Percentiles rank a stretch among this genome's conserved stretches.
Evolutionary conservation across 2,888 invertebrate genomes (phyloP).

Genomic region (Leptogaster cylindrica): DNA sequence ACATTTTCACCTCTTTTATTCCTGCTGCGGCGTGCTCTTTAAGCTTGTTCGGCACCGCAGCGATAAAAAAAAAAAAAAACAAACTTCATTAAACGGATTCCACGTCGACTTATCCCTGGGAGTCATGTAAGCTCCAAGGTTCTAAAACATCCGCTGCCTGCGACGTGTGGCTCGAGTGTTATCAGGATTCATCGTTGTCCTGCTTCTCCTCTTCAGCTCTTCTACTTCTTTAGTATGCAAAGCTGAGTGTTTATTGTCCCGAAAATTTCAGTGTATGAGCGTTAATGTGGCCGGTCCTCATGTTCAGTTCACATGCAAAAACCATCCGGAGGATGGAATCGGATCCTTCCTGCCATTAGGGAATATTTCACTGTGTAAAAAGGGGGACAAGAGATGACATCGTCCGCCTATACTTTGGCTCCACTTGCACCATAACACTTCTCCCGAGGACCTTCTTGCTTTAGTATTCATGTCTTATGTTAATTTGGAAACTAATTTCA

Average conservation of each 20-base stretch:
- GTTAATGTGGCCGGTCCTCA: constrained; percentile 30
- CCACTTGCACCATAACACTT: constrained; percentile 26
- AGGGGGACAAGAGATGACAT: neutral
- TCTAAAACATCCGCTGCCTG: constrained; percentile 16
- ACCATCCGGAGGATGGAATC: too few species aligned
- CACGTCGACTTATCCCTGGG: constrained; percentile 35
- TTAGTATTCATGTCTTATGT: constrained; percentile 49
- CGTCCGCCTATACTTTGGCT: too few species aligned
- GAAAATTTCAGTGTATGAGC: constrained; percentile 12
- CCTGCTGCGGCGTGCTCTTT: neutral
- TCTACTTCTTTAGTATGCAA: constrained; percentile 25
- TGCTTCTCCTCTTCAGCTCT: neutral
- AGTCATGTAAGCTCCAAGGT: constrained; percentile 32
- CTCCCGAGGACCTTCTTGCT: constrained; percentile 12
- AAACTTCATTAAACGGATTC: constrained; percentile 40
- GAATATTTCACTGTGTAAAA: neutral
- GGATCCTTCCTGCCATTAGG: too few species aligned
- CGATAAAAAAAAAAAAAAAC: constrained; percentile 38
- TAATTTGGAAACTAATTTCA: constrained; percentile 49
- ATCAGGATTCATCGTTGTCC: constrained; percentile 12
- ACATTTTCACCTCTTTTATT: constrained; percentile 28
- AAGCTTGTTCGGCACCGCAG: constrained; percentile 12
- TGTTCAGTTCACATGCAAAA: too few species aligned
- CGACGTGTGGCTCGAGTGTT: constrained; percentile 32
- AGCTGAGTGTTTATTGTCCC: constrained; percentile 31